Percentiles rank a stretch among this genome's conserved stretches.
phyloP scores from a whole-genome alignment of 2,888 invertebrate species.

The Sisyra nigra region DNA sequence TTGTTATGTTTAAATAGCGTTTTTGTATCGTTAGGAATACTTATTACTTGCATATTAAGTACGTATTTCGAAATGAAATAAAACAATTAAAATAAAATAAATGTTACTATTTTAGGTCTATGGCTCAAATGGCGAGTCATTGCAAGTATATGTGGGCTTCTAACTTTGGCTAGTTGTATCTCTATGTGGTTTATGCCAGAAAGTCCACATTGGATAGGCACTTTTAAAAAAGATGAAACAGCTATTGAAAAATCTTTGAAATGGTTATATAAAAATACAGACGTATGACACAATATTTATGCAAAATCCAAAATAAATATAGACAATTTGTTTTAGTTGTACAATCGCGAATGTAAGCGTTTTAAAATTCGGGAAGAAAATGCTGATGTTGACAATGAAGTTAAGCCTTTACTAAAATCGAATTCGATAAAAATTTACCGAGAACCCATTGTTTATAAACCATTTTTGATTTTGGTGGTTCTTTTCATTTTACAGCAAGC shows the following conservation, averaged over 20 bases:
- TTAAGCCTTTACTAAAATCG: not conserved
- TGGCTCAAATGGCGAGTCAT: slow-evolving; percentile 33
- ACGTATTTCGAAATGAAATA: slow-evolving; percentile 11
- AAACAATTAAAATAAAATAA: not conserved
- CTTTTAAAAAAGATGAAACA: slow-evolving; percentile 24
- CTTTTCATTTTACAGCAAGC: slow-evolving; percentile 37
- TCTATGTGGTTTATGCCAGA: slow-evolving; percentile 32
- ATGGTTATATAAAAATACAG: slow-evolving; percentile 28
- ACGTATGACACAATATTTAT: slow-evolving; percentile 18
- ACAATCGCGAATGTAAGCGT: not conserved
- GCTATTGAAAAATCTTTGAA: slow-evolving; percentile 25
- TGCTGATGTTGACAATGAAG: not conserved
- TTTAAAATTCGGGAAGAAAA: slow-evolving; percentile 4
- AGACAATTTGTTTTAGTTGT: not conserved
- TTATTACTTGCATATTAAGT: slow-evolving; percentile 33
- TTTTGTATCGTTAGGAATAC: slow-evolving; percentile 38
- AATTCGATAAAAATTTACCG: slow-evolving; percentile 1
- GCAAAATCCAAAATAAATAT: not conserved
- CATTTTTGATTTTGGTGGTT: slow-evolving; percentile 28
- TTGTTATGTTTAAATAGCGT: slow-evolving; percentile 37
- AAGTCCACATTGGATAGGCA: slow-evolving; percentile 38
- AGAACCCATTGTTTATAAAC: slow-evolving; percentile 32
- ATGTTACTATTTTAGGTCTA: slow-evolving; percentile 18
- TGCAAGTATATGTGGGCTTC: slow-evolving; percentile 26
- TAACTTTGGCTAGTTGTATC: slow-evolving; percentile 23